A percentile compares a stretch with the other conserved stretches of the same genome.
These are phyloP conservation scores for Laothoe populi DNA, from an alignment of 2,888 invertebrate species.

Conservation along the genomic window DNA sequence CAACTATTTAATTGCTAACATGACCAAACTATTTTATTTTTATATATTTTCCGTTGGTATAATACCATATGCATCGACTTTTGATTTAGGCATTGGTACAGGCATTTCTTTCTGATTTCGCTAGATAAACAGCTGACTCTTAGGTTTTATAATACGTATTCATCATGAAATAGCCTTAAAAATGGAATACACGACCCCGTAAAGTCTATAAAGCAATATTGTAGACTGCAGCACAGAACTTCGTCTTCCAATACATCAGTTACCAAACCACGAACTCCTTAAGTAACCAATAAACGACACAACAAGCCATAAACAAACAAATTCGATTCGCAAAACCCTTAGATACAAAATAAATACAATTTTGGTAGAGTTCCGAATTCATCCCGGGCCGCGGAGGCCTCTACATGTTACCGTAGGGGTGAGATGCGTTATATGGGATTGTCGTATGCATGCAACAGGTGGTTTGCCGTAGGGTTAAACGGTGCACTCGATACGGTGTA, in stretches of 20 bases:
- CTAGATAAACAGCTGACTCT: no score
- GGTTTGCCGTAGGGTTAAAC: constrained; percentile 82
- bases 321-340: constrained; percentile 66
- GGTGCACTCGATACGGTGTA: constrained; percentile 47
- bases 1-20: no score
- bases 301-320: constrained; percentile 56
- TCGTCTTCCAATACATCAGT: neutral
- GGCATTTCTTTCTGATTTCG: no score
- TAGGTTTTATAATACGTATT: no score
- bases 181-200: neutral
- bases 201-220: neutral
- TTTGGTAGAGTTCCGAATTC: constrained; percentile 57
- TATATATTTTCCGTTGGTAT: no score
- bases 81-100: no score
- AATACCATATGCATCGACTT: no score
- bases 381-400: constrained; percentile 32
- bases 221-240: no score
- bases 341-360: constrained; percentile 72
- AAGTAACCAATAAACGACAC: constrained; percentile 33
- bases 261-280: neutral
- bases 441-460: constrained; percentile 81
- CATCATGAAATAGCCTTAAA: neutral
- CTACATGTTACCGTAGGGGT: constrained; percentile 29
- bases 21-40: no score
- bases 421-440: constrained; percentile 48